phyloP scores from a whole-genome alignment of 2,888 invertebrate genomes.

The Dusona sp. region DNA sequence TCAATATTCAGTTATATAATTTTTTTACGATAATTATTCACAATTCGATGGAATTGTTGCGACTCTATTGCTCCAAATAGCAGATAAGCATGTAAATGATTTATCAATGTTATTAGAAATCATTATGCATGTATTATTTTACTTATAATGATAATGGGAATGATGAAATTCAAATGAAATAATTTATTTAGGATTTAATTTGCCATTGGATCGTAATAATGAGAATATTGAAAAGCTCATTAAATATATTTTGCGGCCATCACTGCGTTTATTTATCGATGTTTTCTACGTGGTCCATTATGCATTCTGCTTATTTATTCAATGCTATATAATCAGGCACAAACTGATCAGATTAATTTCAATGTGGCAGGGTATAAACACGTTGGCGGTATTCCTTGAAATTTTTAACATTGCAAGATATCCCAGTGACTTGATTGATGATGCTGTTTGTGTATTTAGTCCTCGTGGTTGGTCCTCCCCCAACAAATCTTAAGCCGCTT shows the following conservation, averaged over 20 bases:
- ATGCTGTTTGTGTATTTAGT: constrained; percentile 78
- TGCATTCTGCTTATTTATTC: neutral
- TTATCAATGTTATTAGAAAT: too few relatives aligned
- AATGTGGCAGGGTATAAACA: constrained; percentile 73
- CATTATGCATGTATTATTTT: neutral
- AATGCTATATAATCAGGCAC: neutral
- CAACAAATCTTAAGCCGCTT: constrained; percentile 70
- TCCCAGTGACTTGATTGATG: constrained; percentile 77
- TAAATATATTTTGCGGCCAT: too few relatives aligned
- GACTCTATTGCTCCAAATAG: too few relatives aligned
- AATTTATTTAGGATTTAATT: neutral
- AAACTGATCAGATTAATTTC: neutral
- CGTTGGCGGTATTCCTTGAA: constrained; percentile 75
- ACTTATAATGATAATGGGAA: neutral
- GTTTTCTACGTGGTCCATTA: neutral
- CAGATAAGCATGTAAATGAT: too few relatives aligned
- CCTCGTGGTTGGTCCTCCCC: constrained; percentile 72
- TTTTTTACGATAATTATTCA: too few relatives aligned
- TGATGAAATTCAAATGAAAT: neutral
- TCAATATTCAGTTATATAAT: neutral
- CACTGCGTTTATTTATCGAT: neutral
- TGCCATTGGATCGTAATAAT: neutral
- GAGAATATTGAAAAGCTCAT: neutral
- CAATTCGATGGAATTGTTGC: neutral
- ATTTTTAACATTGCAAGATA: constrained; percentile 78